These are phyloP conservation scores for Brachypteracias leptosomus DNA, from an alignment of 2,113 vertebrate species.

Conservation along the genomic window DNA sequence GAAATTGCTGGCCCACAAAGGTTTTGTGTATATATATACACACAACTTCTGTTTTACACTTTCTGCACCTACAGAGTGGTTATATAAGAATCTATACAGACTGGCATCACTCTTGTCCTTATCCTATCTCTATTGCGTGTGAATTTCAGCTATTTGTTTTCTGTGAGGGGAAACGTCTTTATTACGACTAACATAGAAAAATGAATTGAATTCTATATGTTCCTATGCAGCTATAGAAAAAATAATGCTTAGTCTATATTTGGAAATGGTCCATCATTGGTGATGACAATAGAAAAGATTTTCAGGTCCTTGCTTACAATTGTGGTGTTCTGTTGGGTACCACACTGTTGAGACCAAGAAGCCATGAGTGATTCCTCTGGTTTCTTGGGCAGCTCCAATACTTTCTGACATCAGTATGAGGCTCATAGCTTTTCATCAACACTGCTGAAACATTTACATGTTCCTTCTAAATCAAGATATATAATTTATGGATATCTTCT, in stretches of 20 bases:
- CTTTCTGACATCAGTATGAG: background rate
- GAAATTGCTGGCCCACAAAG: background rate
- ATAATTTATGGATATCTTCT: background rate
- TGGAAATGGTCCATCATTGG: background rate
- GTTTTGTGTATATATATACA: background rate
- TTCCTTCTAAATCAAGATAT: background rate
- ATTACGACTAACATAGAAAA: background rate
- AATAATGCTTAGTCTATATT: background rate
- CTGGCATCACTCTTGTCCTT: background rate
- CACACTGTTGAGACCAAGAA: rapidly evolving
- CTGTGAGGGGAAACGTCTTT: background rate
- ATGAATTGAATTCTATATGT: background rate
- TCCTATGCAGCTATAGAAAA: background rate
- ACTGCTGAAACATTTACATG: background rate
- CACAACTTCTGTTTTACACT: background rate
- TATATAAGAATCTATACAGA: background rate
- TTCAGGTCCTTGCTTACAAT: background rate
- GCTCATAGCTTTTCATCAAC: background rate
- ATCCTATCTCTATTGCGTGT: background rate
- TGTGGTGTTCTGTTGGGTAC: background rate
- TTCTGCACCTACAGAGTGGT: background rate
- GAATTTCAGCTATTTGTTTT: background rate
- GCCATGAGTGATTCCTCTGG: background rate
- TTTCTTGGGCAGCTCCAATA: background rate
- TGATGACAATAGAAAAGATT: background rate